Base-by-base conservation (phyloP, 2,888 invertebrate genomes). In the Anodontia alba region DNA sequence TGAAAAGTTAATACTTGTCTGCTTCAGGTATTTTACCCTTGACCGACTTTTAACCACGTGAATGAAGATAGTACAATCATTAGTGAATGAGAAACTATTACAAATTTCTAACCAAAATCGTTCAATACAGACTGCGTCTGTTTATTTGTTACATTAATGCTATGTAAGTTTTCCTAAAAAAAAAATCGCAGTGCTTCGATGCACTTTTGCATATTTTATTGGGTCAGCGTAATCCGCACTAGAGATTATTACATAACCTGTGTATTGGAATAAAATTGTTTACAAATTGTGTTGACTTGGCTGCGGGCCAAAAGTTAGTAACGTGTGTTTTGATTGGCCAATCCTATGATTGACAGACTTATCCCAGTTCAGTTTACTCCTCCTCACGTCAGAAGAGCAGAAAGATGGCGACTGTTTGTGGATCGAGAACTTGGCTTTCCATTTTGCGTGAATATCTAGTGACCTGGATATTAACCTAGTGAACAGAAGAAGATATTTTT, bases 371-470 rank as follows among this genome's bases (percentile, higher is more conserved):
- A 77, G 87, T 87, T 87, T 88, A 86, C 80, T 82, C 87, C 87
- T 78, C 88, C 87, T 79, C 62, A 67, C 73, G 77, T 74, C 85
- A 76, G 78, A 81, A 77, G n/a, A n/a, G 83, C 82, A 79, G 78
- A 73, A 87, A 87, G 88, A 88, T 88, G 88, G 88, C 88, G 88
- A 87, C 85, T 73, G 68, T 73, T 70, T 70, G 46, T 73, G 62
- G 73, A 77, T 51, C 74, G 74, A 76, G 76, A 81, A 74, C 57
- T 73, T 62, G 73, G 73, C 68, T 80, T 43, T 73, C 71, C 31
- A 76, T 70, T 33, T 46, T 62, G 43, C 20, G 36, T 23, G 51
- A 46, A 80, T 73, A 26, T 57, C 20, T 29, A 36, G 23, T 20
- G 66, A 57, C 38, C 62, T 62, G 42, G 69, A 67, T 36, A 36